phyloP scores from a whole-genome alignment of 2,113 vertebrate genomes.

The Rana temporaria region DNA sequence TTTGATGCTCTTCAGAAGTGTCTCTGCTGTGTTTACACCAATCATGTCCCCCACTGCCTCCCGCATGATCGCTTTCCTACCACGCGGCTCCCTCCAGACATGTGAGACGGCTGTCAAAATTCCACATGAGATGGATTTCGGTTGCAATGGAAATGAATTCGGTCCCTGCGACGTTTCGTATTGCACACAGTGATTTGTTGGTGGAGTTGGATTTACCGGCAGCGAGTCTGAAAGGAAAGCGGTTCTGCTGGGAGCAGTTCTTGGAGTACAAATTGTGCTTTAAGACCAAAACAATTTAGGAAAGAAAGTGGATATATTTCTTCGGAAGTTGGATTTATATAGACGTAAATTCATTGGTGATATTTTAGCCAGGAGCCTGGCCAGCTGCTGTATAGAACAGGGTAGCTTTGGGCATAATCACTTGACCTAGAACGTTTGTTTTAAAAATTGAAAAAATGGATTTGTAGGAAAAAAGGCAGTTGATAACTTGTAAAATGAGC shows the following conservation, averaged over 20 bases:
- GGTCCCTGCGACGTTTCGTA: not conserved
- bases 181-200: not conserved
- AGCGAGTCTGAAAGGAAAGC: not conserved
- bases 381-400: too few species aligned
- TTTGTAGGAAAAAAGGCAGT: too few species aligned
- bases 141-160: not conserved
- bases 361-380: too few species aligned
- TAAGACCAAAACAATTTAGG: not conserved
- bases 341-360: too few species aligned
- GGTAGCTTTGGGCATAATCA: too few species aligned
- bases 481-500: too few species aligned
- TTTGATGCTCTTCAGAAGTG: not conserved
- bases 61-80: not conserved
- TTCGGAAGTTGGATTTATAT: too few species aligned
- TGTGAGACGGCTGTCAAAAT: conserved; percentile 5
- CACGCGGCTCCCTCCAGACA: not conserved
- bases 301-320: too few species aligned
- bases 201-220: not conserved
- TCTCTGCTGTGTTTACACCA: conserved; percentile 11
- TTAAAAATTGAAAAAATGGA: too few species aligned
- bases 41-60: not conserved
- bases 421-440: too few species aligned
- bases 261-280: not conserved
- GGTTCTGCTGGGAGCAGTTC: not conserved
- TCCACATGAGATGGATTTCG: not conserved